Evolutionary conservation across 1,140 invertebrate genomes (phyloP), one percentile per base, ranked within the genome.

Genomic region (Hestina assimilis): DNA sequence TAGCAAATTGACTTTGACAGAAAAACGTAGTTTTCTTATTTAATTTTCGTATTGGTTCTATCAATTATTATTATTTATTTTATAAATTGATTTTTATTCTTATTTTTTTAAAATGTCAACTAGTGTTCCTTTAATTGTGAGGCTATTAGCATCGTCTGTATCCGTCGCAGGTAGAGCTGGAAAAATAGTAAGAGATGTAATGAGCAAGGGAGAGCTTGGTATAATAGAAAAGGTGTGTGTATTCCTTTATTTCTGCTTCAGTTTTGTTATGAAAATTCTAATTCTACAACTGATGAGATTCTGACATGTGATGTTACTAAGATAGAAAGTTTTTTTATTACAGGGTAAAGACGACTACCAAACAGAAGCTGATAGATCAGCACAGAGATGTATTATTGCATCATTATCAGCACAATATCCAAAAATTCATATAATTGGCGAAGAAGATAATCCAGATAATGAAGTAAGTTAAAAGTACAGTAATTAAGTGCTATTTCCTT

Each of bases 281-380:
- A n/a, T n/a, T n/a, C n/a, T n/a, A n/a, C n/a, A n/a, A n/a, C n/a
- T n/a, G n/a, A n/a, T n/a, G n/a, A n/a, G n/a, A n/a, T n/a, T n/a
- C n/a, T n/a, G n/a, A n/a, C n/a, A n/a, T n/a, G n/a, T n/a, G n/a
- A n/a, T n/a, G n/a, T n/a, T n/a, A n/a, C n/a, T n/a, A n/a, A n/a
- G n/a, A n/a, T n/a, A n/a, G n/a, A n/a, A 33, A 29, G 26, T 59
- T 14, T 1, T 29, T 26, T 42, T 47, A 48, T 83, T 88, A 46
- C 75, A 96, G 91, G 96, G 94, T n/a, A 93, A 93, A 65, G 95
- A 97, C 91, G 98, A 99, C 90, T 91, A 97, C 12, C 98, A 99
- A 91, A 99, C 98, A 4, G 96, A 99, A 90, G 98, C 98, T 3
- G 98, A 99, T 84, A 91, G 98, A 64, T 95, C 94, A 31, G 97